Conservation (phyloP, 2,888 invertebrate genomes). For the Trichopria drosophilae region DNA sequence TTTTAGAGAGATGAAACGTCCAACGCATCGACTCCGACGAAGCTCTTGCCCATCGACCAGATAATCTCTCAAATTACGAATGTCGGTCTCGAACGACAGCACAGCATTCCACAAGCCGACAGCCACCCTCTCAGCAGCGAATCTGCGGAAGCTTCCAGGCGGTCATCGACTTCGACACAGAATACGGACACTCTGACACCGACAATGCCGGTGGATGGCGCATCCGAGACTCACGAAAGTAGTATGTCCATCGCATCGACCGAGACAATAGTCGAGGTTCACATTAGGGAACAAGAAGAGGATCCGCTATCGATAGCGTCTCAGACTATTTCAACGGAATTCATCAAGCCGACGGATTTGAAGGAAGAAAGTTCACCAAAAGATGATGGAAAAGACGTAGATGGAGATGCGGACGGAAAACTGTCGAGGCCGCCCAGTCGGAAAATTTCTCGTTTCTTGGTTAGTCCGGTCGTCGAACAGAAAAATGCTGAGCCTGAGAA, state of each 20-base stretch:
- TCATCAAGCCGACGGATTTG: conserved; percentile 3
- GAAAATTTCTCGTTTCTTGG: conserved; percentile 80
- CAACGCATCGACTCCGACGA: conserved; percentile 54
- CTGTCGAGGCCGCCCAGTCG: too few species aligned
- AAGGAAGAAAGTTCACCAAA: too few species aligned
- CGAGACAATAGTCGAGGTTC: conserved; percentile 40
- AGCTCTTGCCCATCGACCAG: conserved; percentile 55
- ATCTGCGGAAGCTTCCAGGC: conserved; percentile 50
- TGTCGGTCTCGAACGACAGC: conserved; percentile 43
- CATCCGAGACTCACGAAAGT: conserved; percentile 48
- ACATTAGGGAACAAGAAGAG: conserved; percentile 27
- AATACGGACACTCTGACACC: conserved; percentile 55
- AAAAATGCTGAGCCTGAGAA: conserved; percentile 43
- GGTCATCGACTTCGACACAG: conserved; percentile 55
- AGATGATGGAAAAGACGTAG: too few species aligned
- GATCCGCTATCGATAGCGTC: conserved; percentile 19
- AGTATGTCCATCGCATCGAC: conserved; percentile 34
- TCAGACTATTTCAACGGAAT: neutral
- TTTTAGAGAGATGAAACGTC: conserved; percentile 59
- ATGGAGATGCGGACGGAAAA: too few species aligned
- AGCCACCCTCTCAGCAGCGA: conserved; percentile 23
- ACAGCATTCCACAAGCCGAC: conserved; percentile 36
- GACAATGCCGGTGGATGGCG: conserved; percentile 48
- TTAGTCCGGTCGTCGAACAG: conserved; percentile 75
- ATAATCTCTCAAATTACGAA: conserved; percentile 55